phyloP scores from a whole-genome alignment of 1,140 invertebrate genomes.

The Potamilus streckersoni region DNA sequence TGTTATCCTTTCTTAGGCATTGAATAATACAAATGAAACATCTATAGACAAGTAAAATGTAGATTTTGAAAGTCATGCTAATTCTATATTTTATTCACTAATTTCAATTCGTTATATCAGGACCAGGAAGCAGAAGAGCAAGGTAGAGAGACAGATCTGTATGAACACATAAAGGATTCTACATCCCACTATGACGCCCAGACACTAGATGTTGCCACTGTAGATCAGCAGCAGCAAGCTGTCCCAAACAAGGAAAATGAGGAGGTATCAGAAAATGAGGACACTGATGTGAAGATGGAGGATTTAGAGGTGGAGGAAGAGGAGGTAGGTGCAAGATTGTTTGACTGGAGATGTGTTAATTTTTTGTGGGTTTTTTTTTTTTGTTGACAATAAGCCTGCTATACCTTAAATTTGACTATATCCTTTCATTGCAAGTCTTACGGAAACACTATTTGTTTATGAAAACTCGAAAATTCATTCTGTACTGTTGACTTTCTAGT shows the following conservation, averaged over 20 bases:
- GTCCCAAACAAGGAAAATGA: conserved; percentile 69
- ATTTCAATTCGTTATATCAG: conserved; percentile 11
- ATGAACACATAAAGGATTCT: conserved; percentile 87
- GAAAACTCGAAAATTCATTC: too few species aligned
- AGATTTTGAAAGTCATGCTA: background rate
- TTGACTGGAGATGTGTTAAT: too few species aligned
- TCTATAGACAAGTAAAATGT: too few species aligned
- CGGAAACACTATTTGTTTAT: too few species aligned
- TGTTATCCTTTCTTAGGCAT: too few species aligned
- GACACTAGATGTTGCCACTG: conserved; percentile 73
- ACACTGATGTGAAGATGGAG: conserved; percentile 52
- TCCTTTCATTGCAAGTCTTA: too few species aligned
- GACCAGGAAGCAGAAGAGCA: conserved; percentile 28
- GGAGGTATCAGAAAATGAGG: conserved; percentile 44
- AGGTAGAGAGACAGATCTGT: conserved; percentile 73
- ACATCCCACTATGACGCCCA: conserved; percentile 73
- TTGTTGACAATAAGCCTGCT: too few species aligned
- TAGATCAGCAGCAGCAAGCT: conserved; percentile 84
- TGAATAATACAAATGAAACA: too few species aligned
- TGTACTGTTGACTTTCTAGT: too few species aligned
- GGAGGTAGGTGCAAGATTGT: background rate
- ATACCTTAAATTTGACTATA: too few species aligned
- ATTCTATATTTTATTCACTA: background rate
- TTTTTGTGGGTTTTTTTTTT: too few species aligned
- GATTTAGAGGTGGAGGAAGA: conserved; percentile 51